Base-by-base conservation (phyloP, 1,140 invertebrate genomes). In the Drosophila lacertosa region DNA sequence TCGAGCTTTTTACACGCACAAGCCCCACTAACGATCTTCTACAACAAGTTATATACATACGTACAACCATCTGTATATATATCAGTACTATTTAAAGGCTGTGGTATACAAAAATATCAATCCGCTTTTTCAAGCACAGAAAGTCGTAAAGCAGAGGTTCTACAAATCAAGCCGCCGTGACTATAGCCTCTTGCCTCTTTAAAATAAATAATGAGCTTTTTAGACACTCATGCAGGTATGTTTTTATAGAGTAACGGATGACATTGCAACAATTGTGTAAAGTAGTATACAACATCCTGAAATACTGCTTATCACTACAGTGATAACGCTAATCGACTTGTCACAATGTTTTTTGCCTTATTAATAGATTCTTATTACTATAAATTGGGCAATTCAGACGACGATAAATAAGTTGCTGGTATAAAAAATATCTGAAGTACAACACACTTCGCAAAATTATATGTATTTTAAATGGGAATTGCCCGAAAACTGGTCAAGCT, bases 241-340 rank as follows among this genome's bases (percentile, higher is more conserved):
- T 15, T 45, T 74, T 74, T 65, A 75, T 83, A 59, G 42, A 29
- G 10, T 7, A 59, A 37, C 16, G 37, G 26, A 71, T 83, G 80
- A 83, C 72, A 47, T 1, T 22, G 71, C 79, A 55, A 35, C 63
- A 67, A 4, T 9, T 22, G 60, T 63, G 47, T 71, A 55, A 76
- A 59, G 48, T 29, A 13, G 47, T 65, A 47, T 65, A 68, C 58
- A 42, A 71, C 62, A 69, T 73, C 60, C 60, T 79, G 53, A 53
- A 76, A 67, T 63, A 29, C 13, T 16, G 44, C 81, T 80, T 83
- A 80, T 86, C 81, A 60, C 40, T 18, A 2, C 13, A 7, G 18
- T 48, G 81, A 83, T 83, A 80, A 50, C 64, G 63, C 37, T 78
- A 73, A 80, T 73, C 59, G 63, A 11, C 18, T 39, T 40, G 42